These are phyloP conservation scores for Gracilinanus agilis DNA, from an alignment of 2,113 vertebrate species.

Conservation along the genomic window DNA sequence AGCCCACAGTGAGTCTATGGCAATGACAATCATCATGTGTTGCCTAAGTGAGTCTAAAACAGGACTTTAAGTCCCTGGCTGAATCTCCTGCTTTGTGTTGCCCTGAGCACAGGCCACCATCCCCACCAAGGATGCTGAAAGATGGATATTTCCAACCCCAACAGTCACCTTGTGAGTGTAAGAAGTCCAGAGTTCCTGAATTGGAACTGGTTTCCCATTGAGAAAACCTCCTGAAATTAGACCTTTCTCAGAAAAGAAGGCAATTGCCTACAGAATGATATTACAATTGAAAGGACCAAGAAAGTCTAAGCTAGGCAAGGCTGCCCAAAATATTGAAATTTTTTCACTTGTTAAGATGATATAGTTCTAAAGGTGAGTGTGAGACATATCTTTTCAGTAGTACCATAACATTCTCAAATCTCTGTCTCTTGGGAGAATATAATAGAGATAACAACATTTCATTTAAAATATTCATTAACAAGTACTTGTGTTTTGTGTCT, in stretches of 20 bases:
- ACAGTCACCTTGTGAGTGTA: neutral
- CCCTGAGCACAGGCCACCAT: neutral
- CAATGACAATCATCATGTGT: neutral
- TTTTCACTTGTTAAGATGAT: neutral
- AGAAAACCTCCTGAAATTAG: neutral
- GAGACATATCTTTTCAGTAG: neutral
- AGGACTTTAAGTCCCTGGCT: neutral
- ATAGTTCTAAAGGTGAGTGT: neutral
- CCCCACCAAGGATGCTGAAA: neutral
- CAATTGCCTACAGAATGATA: neutral
- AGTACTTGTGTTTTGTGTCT: neutral
- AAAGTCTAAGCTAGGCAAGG: neutral
- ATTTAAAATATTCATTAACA: neutral
- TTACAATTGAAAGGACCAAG: neutral
- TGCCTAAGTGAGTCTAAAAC: neutral
- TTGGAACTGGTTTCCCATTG: neutral
- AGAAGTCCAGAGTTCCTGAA: neutral
- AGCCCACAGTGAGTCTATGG: neutral
- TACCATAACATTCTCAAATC: too few relatives aligned
- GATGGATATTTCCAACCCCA: accelerated
- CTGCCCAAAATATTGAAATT: neutral
- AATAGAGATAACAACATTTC: neutral
- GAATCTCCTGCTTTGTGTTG: neutral
- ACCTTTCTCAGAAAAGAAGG: neutral
- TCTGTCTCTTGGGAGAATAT: too few relatives aligned